Evolutionary conservation across 2,888 invertebrate genomes (phyloP), one percentile per base, ranked within the genome.

Genomic region (Maniola hyperantus): DNA sequence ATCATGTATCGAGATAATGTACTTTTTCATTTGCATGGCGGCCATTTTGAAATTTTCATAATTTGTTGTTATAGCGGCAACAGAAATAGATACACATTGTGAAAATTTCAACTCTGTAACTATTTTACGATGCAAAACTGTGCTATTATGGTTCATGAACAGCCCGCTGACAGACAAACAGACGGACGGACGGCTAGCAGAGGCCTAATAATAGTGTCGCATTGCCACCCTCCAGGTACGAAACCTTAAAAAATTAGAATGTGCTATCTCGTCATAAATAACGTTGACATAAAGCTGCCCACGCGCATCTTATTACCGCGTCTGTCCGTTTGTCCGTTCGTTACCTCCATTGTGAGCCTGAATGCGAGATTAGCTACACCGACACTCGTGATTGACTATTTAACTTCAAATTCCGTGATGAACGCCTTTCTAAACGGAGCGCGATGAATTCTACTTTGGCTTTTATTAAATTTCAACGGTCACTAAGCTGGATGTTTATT

Each of bases 221-320:
- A 4, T 26, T 26, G 26, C 2, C 26, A 26, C 26, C 26, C 26
- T 26, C 26, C 4, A 4, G 4, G 26, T 26, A 4, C 26, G n/a
- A n/a, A 26, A 26, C 26, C 26, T 26, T 26, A 26, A 26, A 18
- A 15, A 13, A 13, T 39, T 2, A 74, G 82, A 84, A 82, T 79
- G 72, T 83, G 80, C 79, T 83, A 76, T 81, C 83, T 82, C 84
- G 82, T 89, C 87, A 91, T 91, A 91, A 92, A 91, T 91, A 90
- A 89, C 85, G 88, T 88, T 88, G 90, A 91, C 91, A 89, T 85
- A 86, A 84, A 85, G 86, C 87, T 87, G 87, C 91, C 91, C 87
- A 91, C 91, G 88, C 89, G 87, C 84, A 82, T 86, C 91, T 90
- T 90, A 90, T 89, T 91, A 90, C 83, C 88, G 88, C 88, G 88